Conservation (phyloP, 37 sponge, comb jelly and placozoan species). For the Hormiphora californensis region DNA sequence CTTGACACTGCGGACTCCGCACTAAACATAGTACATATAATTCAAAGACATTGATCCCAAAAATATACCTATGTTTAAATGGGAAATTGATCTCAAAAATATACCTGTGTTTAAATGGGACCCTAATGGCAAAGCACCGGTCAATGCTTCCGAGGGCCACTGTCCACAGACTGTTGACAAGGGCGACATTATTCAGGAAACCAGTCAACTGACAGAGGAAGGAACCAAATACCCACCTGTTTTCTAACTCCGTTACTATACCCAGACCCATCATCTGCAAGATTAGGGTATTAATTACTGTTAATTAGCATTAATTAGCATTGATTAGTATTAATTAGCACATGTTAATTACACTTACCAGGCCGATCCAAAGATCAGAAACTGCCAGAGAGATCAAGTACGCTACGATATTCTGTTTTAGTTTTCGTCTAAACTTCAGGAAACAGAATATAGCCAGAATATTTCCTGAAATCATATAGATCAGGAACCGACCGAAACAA, state of each 20-base stretch:
- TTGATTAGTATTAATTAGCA: too few species aligned
- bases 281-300: too few species aligned
- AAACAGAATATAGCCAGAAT: constrained; percentile 20
- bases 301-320: too few species aligned
- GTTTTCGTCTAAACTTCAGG: background rate
- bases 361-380: constrained; percentile 9
- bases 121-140: constrained; percentile 6
- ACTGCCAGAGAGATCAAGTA: background rate
- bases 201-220: constrained; percentile 2
- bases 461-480: too few species aligned
- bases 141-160: constrained; percentile 14
- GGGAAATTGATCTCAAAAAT: too few species aligned
- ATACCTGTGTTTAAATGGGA: constrained; percentile 1
- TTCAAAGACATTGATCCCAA: too few species aligned
- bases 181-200: constrained; percentile 34
- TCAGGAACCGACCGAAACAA: too few species aligned
- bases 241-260: background rate
- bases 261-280: background rate
- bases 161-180: constrained; percentile 31
- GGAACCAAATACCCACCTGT: background rate
- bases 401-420: constrained; percentile 17
- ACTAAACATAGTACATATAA: too few species aligned
- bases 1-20: too few species aligned
- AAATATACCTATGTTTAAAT: too few species aligned
- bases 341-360: constrained; percentile 4